phyloP scores from a whole-genome alignment of 2,113 vertebrate species.

The Pteronura brasiliensis region DNA sequence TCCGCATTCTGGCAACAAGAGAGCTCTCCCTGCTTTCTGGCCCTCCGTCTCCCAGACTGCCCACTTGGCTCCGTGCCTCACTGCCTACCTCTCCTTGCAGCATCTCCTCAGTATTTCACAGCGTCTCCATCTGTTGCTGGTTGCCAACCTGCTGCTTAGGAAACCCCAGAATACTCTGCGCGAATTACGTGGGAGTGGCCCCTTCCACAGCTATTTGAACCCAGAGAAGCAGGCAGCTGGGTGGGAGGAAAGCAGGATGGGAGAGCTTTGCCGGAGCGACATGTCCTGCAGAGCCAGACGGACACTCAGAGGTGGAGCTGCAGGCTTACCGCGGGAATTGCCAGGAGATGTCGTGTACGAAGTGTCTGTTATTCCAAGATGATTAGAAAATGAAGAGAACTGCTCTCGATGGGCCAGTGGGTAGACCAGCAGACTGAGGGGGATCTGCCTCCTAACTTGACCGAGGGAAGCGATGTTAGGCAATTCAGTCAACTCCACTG shows the following conservation, averaged over 20 bases:
- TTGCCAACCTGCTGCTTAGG: slow-evolving; percentile 61
- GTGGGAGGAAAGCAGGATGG: slow-evolving; percentile 47
- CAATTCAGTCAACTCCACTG: not conserved
- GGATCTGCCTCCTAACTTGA: not conserved
- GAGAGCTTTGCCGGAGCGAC: not conserved
- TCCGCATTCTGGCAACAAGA: not conserved
- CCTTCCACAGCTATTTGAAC: slow-evolving; percentile 44
- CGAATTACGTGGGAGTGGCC: slow-evolving; percentile 63
- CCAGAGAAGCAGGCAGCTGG: slow-evolving; percentile 58
- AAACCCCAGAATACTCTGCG: slow-evolving; percentile 38
- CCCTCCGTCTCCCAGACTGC: not conserved
- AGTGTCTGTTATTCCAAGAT: not conserved
- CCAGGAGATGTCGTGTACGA: not conserved
- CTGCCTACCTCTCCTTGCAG: slow-evolving; percentile 35
- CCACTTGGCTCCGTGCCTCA: slow-evolving; percentile 24
- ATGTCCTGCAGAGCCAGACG: not conserved
- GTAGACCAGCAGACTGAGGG: not conserved
- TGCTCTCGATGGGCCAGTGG: not conserved
- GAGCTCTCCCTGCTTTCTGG: not conserved
- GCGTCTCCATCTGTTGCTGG: slow-evolving; percentile 59
- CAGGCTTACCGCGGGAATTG: not conserved
- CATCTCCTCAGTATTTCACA: not conserved
- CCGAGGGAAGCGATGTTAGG: not conserved
- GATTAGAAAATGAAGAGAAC: not conserved
- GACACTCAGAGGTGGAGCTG: not conserved